Evolutionary conservation across 1,140 invertebrate genomes (phyloP), one percentile per base, ranked within the genome.

Genomic region (Caerostris darwini): DNA sequence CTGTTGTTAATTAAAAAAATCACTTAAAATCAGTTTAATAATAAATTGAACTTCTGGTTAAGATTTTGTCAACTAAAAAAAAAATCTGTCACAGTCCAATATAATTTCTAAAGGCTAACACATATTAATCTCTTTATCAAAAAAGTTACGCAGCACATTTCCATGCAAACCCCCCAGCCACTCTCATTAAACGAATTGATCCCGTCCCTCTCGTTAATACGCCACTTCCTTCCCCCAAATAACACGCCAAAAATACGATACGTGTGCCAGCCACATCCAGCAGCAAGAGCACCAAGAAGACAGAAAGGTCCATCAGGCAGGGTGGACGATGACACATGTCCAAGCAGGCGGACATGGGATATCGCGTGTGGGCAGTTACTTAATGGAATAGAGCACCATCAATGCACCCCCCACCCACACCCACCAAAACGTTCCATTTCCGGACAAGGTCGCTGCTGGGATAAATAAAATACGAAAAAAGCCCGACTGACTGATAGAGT

Each of bases 281-380:
- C n/a, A 34, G 3, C 50, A 34, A 34, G 34, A 5, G 0, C 8
- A 8, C 10, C 14, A 34, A 53, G 12, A 19, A 87, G 57, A 61
- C 7, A 7, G 19, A 54, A 19, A 87, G 7, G 90, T 85, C 85
- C 81, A 92, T 92, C 82, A 67, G 50, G 77, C 34, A 85, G 85
- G 90, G 81, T 92, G 90, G 77, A 92, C 82, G 59, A 34, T 81
- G 90, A 92, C 90, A 92, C 81, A 77, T 92, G 90, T 92, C 71
- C 81, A 34, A 67, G 50, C 17, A n/a, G 61, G 19, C n/a, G 81
- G 90, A 85, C 77, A 92, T 61, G 14, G 90, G 69, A 58, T 90
- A 90, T 90, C 77, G 90, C 82, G 90, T 92, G 90, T 92, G 77
- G 90, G 90, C 57, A 77, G 81, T 92, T 77, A 92, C 90, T 92